Conservation (phyloP, 2,888 invertebrate genomes). For the Tholera decimalis region DNA sequence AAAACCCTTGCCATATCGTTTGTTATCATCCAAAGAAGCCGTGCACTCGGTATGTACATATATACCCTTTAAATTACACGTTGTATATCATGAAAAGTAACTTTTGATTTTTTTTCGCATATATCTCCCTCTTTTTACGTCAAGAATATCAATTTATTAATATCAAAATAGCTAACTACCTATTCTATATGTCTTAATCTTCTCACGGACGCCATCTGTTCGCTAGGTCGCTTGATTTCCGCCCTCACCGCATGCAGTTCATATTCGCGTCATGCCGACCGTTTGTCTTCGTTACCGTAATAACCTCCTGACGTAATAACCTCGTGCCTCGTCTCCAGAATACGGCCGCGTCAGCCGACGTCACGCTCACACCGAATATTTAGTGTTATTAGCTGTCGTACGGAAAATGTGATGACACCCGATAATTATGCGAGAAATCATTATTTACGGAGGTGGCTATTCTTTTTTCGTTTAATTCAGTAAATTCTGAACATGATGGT, state of each 20-base stretch:
- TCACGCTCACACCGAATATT: slow-evolving; percentile 46
- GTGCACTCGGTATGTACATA: too few relatives aligned
- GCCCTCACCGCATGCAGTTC: slow-evolving; percentile 62
- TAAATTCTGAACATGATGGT: background rate
- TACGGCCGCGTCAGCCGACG: slow-evolving; percentile 60
- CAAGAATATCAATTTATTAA: background rate
- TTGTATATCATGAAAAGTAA: too few relatives aligned
- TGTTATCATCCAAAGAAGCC: too few relatives aligned
- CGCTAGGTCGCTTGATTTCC: slow-evolving; percentile 27
- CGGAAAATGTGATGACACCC: slow-evolving; percentile 42
- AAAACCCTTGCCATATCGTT: too few relatives aligned
- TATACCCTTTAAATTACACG: too few relatives aligned
- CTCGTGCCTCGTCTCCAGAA: slow-evolving; percentile 57
- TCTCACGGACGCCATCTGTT: background rate
- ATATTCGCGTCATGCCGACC: slow-evolving; percentile 74
- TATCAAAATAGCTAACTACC: background rate
- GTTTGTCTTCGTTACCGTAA: slow-evolving; percentile 82
- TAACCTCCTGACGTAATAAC: slow-evolving; percentile 65
- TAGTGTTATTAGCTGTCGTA: slow-evolving; percentile 58
- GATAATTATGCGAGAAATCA: slow-evolving; percentile 31
- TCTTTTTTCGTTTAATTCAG: too few relatives aligned
- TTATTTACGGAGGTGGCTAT: slow-evolving; percentile 9
- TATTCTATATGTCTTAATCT: too few relatives aligned
- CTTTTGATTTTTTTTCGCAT: too few relatives aligned
- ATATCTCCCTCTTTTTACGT: background rate